phyloP scores from a whole-genome alignment of 1,140 invertebrate species.

The Halotydeus destructor region DNA sequence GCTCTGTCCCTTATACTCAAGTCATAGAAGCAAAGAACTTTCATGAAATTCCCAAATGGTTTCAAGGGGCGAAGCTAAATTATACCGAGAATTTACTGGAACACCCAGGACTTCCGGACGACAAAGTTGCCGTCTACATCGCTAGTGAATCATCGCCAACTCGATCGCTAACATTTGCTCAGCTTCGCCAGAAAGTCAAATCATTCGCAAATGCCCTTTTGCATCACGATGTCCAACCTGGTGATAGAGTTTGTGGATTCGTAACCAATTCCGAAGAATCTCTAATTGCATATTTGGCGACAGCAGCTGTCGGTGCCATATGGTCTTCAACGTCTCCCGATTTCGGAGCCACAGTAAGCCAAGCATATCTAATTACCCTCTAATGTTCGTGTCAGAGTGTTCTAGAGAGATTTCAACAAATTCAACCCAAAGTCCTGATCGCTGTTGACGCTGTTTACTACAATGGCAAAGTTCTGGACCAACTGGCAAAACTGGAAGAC shows the following conservation, averaged over 20 bases:
- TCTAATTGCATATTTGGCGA: slow-evolving; percentile 14
- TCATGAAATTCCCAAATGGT: slow-evolving; percentile 19
- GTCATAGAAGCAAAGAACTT: slow-evolving; percentile 18
- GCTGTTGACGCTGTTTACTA: slow-evolving; percentile 11
- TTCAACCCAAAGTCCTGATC: slow-evolving; percentile 13
- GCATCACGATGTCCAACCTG: slow-evolving; percentile 11
- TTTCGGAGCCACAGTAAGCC: slow-evolving; percentile 12
- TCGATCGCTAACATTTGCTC: slow-evolving; percentile 7
- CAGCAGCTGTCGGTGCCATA: slow-evolving; percentile 15
- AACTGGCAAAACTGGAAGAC: slow-evolving; percentile 7
- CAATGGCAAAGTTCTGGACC: slow-evolving; percentile 6
- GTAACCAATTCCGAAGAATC: slow-evolving; percentile 14
- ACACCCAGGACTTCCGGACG: slow-evolving; percentile 15
- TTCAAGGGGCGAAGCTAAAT: slow-evolving; percentile 19
- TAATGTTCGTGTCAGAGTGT: slow-evolving; percentile 7
- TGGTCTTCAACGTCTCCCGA: slow-evolving; percentile 17
- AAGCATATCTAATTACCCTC: not conserved
- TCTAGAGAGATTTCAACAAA: slow-evolving; percentile 10
- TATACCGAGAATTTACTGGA: slow-evolving; percentile 21
- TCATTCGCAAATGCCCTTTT: slow-evolving; percentile 7
- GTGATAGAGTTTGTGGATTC: slow-evolving; percentile 10
- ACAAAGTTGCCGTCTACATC: slow-evolving; percentile 14
- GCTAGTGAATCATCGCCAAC: slow-evolving; percentile 10
- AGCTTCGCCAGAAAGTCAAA: slow-evolving; percentile 9
- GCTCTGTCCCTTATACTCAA: slow-evolving; percentile 22